Conservation (phyloP, 2,113 vertebrate genomes). For the Pleuronectes platessa region DNA sequence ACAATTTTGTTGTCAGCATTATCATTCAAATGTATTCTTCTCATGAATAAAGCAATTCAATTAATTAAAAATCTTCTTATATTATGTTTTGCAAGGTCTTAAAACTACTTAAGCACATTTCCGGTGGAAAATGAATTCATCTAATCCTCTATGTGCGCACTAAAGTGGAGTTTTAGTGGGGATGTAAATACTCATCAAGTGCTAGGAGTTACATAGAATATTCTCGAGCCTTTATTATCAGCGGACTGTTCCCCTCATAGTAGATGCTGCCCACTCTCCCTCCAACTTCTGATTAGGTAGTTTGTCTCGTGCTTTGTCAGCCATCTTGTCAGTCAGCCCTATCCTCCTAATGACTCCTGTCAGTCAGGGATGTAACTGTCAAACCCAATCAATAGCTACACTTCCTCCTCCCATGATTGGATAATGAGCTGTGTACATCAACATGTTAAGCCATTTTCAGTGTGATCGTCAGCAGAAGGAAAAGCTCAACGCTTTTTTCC, state of each 20-base stretch:
- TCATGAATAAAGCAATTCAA: slow-evolving; percentile 13
- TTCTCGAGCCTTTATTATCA: slow-evolving; percentile 40
- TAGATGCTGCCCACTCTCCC: slow-evolving; percentile 9
- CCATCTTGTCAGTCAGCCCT: slow-evolving; percentile 73
- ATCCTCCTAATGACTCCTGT: slow-evolving; percentile 70
- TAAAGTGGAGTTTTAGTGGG: too few relatives aligned
- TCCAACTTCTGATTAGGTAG: slow-evolving; percentile 25
- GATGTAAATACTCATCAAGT: too few relatives aligned
- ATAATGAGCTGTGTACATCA: slow-evolving; percentile 62
- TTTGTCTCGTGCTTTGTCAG: slow-evolving; percentile 71
- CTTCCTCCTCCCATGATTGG: slow-evolving; percentile 50
- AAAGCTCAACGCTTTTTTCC: not conserved
- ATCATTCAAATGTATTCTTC: slow-evolving; percentile 14
- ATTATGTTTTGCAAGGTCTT: too few relatives aligned
- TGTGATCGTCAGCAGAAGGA: slow-evolving; percentile 28
- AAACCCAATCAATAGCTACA: slow-evolving; percentile 61
- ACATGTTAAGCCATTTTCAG: slow-evolving; percentile 53
- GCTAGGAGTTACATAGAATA: slow-evolving; percentile 3
- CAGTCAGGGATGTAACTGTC: slow-evolving; percentile 76
- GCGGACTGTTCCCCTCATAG: slow-evolving; percentile 54
- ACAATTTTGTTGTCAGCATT: not conserved
- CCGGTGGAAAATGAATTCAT: too few relatives aligned
- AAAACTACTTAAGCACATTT: too few relatives aligned
- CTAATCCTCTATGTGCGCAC: too few relatives aligned
- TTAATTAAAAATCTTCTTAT: not conserved